Conservation (phyloP, 2,113 vertebrate genomes). For the Pteruthius melanotis region DNA sequence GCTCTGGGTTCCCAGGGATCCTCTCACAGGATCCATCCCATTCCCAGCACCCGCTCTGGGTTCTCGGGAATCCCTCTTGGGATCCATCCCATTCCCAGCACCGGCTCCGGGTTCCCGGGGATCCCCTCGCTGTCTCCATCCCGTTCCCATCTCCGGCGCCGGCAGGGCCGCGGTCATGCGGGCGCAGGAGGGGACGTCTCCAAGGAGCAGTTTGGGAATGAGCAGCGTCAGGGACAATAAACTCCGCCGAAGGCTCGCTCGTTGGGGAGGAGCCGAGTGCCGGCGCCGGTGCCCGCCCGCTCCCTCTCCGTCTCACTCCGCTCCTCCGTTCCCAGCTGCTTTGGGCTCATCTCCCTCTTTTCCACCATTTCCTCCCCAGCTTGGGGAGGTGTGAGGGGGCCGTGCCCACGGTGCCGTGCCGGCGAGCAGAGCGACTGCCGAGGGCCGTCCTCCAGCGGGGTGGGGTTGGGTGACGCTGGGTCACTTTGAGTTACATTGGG, state of each 20-base stretch:
- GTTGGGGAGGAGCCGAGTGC: background rate
- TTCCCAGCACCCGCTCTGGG: too few relatives aligned
- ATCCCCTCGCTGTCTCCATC: too few relatives aligned
- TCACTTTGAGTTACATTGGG: too few relatives aligned
- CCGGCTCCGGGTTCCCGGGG: too few relatives aligned
- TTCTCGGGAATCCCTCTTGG: too few relatives aligned
- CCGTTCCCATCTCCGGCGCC: background rate
- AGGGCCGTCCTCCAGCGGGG: accelerated
- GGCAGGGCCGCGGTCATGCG: accelerated
- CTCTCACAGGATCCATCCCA: too few relatives aligned
- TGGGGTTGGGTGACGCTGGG: too few relatives aligned
- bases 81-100: too few relatives aligned
- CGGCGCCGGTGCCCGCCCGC: background rate
- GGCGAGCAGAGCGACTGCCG: accelerated
- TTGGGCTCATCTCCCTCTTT: background rate
- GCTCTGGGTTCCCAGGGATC: too few relatives aligned
- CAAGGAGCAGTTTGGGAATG: background rate
- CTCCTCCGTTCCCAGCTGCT: background rate
- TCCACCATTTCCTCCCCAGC: background rate
- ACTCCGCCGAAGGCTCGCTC: background rate
- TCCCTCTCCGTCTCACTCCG: background rate
- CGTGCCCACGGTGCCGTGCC: accelerated
- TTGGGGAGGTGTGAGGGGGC: accelerated
- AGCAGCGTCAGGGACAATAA: background rate
- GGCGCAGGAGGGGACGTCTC: background rate